These are phyloP conservation scores for Harpagifer antarcticus DNA, from an alignment of 2,797 vertebrate genomes.

Conservation along the genomic window DNA sequence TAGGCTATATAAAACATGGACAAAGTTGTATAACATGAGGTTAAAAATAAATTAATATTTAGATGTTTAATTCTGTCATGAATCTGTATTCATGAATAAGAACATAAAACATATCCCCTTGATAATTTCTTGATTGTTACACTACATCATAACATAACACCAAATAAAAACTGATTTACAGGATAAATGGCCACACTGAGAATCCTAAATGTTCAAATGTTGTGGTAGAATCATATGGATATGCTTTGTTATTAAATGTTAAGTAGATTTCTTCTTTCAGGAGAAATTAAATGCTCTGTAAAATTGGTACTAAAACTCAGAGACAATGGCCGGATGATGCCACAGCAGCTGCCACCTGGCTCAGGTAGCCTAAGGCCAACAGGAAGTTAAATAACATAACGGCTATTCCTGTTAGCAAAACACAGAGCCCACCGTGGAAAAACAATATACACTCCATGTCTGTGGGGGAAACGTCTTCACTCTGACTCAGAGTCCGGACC, in stretches of 20 bases:
- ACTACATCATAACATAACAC: neutral
- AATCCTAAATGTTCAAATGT: neutral
- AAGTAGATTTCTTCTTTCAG: too few relatives aligned
- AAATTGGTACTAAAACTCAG: neutral
- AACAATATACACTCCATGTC: neutral
- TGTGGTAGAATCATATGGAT: too few relatives aligned
- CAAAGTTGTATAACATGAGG: neutral
- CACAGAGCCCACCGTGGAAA: constrained; percentile 15
- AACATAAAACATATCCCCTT: too few relatives aligned
- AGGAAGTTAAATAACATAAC: constrained; percentile 16
- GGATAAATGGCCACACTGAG: neutral
- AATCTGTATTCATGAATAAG: neutral
- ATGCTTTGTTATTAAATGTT: too few relatives aligned
- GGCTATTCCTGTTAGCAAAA: constrained; percentile 9
- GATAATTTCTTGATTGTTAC: neutral
- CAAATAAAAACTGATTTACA: neutral
- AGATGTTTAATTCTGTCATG: neutral
- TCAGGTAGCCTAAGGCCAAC: neutral
- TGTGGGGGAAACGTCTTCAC: constrained; percentile 9
- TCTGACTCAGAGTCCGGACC: constrained; percentile 48
- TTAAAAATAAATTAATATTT: neutral
- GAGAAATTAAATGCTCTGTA: too few relatives aligned
- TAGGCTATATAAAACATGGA: neutral
- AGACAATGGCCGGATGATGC: neutral
- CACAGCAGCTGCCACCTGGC: neutral